Percentiles rank a stretch among this genome's conserved stretches.
phyloP scores from a whole-genome alignment of 2,888 invertebrate genomes.

The Melieria picta region DNA sequence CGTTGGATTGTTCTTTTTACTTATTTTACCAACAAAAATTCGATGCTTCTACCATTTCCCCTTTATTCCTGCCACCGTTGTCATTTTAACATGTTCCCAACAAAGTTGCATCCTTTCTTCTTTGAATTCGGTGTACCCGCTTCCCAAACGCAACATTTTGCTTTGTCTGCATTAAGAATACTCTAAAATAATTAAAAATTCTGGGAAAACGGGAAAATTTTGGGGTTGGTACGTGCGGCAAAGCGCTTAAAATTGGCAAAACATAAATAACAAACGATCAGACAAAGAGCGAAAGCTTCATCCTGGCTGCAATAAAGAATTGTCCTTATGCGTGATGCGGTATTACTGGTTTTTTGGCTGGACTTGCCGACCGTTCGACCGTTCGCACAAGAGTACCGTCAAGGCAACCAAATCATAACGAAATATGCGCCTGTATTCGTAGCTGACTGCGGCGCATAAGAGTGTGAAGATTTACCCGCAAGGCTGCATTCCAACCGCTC shows the following conservation, averaged over 20 bases:
- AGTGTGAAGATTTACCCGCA: constrained; percentile 43
- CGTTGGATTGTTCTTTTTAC: too few relatives aligned
- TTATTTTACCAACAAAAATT: background rate
- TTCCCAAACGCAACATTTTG: too few relatives aligned
- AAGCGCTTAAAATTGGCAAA: background rate
- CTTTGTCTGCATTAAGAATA: too few relatives aligned
- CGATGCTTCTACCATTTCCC: too few relatives aligned
- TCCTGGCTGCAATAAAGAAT: constrained; percentile 8
- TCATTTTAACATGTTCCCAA: too few relatives aligned
- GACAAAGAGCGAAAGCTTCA: background rate
- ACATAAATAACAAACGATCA: background rate
- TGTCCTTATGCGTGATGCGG: constrained; percentile 44
- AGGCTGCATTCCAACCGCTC: constrained; percentile 46
- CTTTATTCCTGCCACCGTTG: too few relatives aligned
- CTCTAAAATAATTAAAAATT: constrained; percentile 59
- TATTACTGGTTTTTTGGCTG: constrained; percentile 56
- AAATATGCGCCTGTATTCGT: constrained; percentile 11
- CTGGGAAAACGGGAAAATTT: constrained; percentile 58
- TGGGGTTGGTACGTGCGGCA: background rate
- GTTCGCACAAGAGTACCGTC: constrained; percentile 48
- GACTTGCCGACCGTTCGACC: constrained; percentile 48
- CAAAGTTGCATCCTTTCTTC: background rate
- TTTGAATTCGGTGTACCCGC: background rate
- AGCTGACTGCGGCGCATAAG: background rate
- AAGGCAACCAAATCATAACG: constrained; percentile 39